Evolutionary conservation across 1,140 invertebrate species (phyloP).

Genomic region (Nomia melanderi): DNA sequence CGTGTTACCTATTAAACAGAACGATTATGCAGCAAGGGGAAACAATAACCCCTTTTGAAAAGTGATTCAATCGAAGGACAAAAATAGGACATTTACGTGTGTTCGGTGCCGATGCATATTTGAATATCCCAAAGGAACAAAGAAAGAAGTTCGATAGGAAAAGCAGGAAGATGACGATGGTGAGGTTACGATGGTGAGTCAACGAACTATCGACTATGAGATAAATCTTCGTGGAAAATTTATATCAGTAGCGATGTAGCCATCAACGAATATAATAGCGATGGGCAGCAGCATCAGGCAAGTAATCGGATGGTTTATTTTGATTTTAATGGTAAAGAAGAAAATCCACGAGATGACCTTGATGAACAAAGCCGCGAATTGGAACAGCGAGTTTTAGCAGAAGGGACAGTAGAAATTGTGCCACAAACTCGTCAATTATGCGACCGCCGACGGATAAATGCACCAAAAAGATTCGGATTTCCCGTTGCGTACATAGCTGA

Average conservation of each 20-base stretch:
- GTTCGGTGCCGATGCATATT: background rate
- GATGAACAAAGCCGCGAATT: too few relatives aligned
- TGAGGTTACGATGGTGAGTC: conserved; percentile 36
- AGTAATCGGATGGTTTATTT: too few relatives aligned
- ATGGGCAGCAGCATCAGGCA: too few relatives aligned
- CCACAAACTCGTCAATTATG: too few relatives aligned
- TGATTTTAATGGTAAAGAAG: too few relatives aligned
- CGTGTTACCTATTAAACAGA: conserved; percentile 35
- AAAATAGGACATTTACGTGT: background rate
- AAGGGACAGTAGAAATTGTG: too few relatives aligned
- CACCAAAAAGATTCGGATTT: background rate
- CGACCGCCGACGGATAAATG: background rate
- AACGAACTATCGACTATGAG: conserved; percentile 34
- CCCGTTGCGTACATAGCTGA: background rate
- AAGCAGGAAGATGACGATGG: conserved; percentile 11
- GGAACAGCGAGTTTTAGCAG: too few relatives aligned
- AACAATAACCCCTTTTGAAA: background rate
- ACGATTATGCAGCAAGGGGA: background rate
- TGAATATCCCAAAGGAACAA: conserved; percentile 39
- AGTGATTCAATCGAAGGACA: background rate
- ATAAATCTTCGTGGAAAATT: background rate
- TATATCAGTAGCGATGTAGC: background rate
- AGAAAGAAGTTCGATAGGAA: conserved; percentile 50
- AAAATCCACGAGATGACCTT: too few relatives aligned
- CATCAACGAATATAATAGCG: background rate